phyloP scores from a whole-genome alignment of 1,140 invertebrate genomes.

The Nephila pilipes region DNA sequence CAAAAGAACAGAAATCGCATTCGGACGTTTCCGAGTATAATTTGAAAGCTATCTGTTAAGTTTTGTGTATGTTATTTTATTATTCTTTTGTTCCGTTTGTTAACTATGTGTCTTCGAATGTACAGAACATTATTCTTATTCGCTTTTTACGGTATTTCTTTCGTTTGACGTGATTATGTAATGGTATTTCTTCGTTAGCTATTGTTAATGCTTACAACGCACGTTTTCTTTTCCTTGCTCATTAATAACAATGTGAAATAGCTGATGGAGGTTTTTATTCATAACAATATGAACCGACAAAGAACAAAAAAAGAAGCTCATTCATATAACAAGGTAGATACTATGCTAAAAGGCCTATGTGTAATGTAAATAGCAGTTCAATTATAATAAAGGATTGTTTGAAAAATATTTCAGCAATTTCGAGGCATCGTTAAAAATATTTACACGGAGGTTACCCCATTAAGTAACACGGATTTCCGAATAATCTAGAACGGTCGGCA shows the following conservation, averaged over 20 bases:
- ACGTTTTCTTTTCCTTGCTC: neutral
- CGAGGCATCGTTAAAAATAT: too few relatives aligned
- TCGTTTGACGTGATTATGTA: slow-evolving; percentile 9
- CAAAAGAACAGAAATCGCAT: slow-evolving; percentile 65
- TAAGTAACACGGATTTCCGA: too few relatives aligned
- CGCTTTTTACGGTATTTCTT: neutral
- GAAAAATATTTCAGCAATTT: too few relatives aligned
- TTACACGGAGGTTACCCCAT: too few relatives aligned
- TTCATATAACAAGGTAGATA: neutral
- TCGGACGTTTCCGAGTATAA: slow-evolving; percentile 52
- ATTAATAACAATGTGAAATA: neutral
- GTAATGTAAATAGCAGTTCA: neutral
- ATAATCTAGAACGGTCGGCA: too few relatives aligned
- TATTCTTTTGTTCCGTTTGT: neutral
- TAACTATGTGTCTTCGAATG: slow-evolving; percentile 70
- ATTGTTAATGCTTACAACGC: neutral
- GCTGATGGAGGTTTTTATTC: slow-evolving; percentile 3
- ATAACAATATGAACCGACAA: slow-evolving; percentile 2
- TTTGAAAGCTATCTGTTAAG: slow-evolving; percentile 48
- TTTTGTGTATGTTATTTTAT: slow-evolving; percentile 4
- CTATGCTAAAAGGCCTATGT: neutral
- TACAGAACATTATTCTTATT: slow-evolving; percentile 49
- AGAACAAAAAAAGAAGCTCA: neutral
- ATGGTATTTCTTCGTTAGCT: slow-evolving; percentile 2
- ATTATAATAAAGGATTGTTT: neutral